A percentile compares a stretch with the other conserved stretches of the same genome.
phyloP scores from a whole-genome alignment of 2,797 vertebrate genomes.

The Notamacropus eugenii region DNA sequence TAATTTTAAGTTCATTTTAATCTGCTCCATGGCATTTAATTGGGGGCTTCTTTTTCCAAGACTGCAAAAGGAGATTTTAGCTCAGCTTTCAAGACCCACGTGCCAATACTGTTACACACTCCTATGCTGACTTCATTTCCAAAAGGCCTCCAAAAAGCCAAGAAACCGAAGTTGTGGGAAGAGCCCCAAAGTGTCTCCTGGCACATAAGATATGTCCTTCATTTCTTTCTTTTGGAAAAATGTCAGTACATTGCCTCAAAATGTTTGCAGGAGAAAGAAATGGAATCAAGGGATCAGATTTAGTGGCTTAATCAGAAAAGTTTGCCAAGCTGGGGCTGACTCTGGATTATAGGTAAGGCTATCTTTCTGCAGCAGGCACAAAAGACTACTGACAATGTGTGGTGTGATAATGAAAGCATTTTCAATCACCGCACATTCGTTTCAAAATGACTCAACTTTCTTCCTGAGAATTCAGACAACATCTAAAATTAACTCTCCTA shows the following conservation, averaged over 20 bases:
- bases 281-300: conserved; percentile 64
- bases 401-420: conserved; percentile 63
- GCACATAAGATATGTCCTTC: not conserved
- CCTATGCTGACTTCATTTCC: not conserved
- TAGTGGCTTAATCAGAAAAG: conserved; percentile 61
- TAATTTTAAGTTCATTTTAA: not conserved
- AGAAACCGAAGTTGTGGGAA: conserved; percentile 39
- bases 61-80: not conserved
- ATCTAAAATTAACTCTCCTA: conserved; percentile 57
- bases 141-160: conserved; percentile 44
- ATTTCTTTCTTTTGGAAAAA: conserved; percentile 50
- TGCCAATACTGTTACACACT: not conserved
- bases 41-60: not conserved
- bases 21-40: not conserved
- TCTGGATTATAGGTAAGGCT: conserved; percentile 75
- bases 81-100: not conserved
- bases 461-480: conserved; percentile 65
- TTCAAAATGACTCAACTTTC: conserved; percentile 66
- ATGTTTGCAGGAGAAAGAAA: conserved; percentile 65
- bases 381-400: conserved; percentile 56
- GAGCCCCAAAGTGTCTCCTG: conserved; percentile 30
- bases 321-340: conserved; percentile 63
- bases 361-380: conserved; percentile 75
- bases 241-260: conserved; percentile 66
- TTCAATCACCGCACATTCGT: conserved; percentile 64